Base-by-base conservation (phyloP, 2,888 invertebrate species). In the Ryuthela nishihirai region DNA sequence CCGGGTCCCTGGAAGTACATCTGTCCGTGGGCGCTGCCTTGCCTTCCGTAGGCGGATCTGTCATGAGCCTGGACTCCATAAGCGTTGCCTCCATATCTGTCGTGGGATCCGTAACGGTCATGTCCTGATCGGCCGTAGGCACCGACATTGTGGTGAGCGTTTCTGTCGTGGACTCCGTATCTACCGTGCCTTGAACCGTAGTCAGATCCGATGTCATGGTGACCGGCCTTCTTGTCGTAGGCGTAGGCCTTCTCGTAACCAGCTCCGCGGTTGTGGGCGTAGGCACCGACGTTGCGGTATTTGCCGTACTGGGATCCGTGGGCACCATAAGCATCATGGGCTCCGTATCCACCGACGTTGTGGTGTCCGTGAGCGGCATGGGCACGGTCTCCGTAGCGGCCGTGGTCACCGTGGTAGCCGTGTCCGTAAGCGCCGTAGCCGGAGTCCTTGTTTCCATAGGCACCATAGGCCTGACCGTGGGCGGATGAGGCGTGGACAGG, bases 221-320 rank as follows among this genome's bases (percentile, higher is more conserved):
- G 35, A 10, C 54, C 60, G 40, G 50, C 60, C 24, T 43, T 49
- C 56, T 56, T 56, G 49, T 56, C 56, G 41, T 56, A 56, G 29
- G 56, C 56, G 40, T 56, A 56, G 4, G 50, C 56, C 36, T 56
- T 52, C 34, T 58, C 58, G 43, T 58, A 58, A 29, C 58, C 58
- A 4, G 52, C 50, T 29, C 58, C 58, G 52, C 50, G 25, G 12
- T 56, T 49, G 35, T 47, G 52, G 35, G 50, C 60, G 46, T 60
- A 60, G 12, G 60, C 60, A 32, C 50, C 60, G 5, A 60, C 49
- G 20, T 54, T 52, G 26, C 54, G 44, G 53, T 60, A 60, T 21
- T 44, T 53, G 40, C 52, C 58, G 29, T 52, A 52, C 20, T 49
- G 21, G 24, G 56, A 25, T n/a, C 35, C 49, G 24, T 60, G 60